Evolutionary conservation across 2,888 invertebrate species (phyloP).

Genomic region (Eremobia ochroleuca): DNA sequence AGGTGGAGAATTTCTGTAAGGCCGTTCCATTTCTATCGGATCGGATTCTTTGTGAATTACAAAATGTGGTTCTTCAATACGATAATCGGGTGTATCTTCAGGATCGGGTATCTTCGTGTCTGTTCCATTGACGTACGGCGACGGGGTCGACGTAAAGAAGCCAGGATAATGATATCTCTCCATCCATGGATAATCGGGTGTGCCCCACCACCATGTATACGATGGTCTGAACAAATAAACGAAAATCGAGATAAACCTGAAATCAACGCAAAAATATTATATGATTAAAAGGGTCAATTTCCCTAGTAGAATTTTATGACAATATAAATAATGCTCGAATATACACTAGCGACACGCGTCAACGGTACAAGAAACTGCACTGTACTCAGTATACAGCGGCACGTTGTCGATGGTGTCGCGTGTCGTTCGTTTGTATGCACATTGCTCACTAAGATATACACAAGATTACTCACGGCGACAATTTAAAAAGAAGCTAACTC

Average conservation of each 20-base stretch:
- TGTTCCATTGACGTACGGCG: conserved; percentile 22
- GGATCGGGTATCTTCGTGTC: rapidly evolving
- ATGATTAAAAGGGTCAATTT: neutral
- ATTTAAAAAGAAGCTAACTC: neutral
- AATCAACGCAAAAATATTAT: conserved; percentile 1
- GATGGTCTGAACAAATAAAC: neutral
- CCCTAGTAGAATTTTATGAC: neutral
- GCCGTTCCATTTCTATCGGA: conserved; percentile 19
- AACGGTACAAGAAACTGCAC: too few relatives aligned
- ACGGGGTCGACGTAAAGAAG: neutral
- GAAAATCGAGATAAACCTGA: conserved; percentile 15
- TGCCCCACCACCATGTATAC: neutral
- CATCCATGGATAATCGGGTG: neutral
- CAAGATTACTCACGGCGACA: neutral
- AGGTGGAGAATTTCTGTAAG: conserved; percentile 43
- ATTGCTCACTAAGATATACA: neutral
- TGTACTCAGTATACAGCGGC: too few relatives aligned
- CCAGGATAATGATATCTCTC: conserved; percentile 38
- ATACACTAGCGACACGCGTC: too few relatives aligned
- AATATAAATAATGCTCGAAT: too few relatives aligned
- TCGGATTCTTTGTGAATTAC: rapidly evolving
- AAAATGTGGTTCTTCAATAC: conserved; percentile 39
- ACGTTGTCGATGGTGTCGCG: too few relatives aligned
- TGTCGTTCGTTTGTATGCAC: too few relatives aligned
- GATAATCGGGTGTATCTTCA: conserved; percentile 24